Conservation (phyloP, 2,888 invertebrate species). For the Oasisia sp. region DNA sequence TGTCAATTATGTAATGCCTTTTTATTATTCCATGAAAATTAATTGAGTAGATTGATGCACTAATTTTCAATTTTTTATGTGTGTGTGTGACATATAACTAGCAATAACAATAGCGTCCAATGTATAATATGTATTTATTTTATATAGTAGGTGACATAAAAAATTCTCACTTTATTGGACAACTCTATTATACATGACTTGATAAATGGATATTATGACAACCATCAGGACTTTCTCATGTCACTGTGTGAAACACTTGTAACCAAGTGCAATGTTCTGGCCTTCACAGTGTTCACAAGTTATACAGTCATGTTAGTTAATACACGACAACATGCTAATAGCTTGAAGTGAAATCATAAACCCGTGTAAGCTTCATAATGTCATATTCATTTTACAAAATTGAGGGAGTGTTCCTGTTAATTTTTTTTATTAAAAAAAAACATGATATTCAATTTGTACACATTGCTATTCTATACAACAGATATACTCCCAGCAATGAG, state of each 20-base stretch:
- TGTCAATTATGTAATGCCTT: background rate
- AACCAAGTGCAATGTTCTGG: background rate
- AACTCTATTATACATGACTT: background rate
- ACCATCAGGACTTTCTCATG: background rate
- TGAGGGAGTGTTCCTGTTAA: background rate
- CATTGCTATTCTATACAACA: background rate
- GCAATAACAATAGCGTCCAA: background rate
- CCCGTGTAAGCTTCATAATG: background rate
- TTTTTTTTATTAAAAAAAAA: background rate
- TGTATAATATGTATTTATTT: background rate
- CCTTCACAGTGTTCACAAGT: background rate
- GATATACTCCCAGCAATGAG: background rate
- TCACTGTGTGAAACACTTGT: background rate
- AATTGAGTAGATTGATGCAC: background rate
- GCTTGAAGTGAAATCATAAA: background rate
- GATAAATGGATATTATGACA: background rate
- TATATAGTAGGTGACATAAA: background rate
- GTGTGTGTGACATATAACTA: background rate
- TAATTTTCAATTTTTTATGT: background rate
- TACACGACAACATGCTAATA: background rate
- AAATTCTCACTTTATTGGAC: constrained; percentile 1
- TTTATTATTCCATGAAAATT: background rate
- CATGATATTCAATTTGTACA: background rate
- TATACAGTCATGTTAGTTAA: background rate
- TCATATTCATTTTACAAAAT: background rate